A percentile compares a stretch with the other conserved stretches of the same genome.
Conservation (phyloP, 1,140 invertebrate genomes). For the Cyrtorhinus lividipennis region DNA sequence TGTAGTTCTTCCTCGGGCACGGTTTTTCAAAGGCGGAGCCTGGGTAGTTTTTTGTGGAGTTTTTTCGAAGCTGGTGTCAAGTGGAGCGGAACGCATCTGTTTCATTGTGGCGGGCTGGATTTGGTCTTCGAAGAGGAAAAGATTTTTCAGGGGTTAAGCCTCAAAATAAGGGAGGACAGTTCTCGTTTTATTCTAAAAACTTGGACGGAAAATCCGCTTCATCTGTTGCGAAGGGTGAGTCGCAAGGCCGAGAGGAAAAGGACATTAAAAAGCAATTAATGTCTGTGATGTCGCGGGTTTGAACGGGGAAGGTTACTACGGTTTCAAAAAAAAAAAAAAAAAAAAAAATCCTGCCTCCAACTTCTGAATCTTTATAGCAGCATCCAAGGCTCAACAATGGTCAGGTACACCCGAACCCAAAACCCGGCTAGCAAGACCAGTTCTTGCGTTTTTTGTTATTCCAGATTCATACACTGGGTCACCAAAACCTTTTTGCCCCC, state of each 20-base stretch:
- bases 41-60: not conserved
- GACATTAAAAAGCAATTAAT: constrained; percentile 6
- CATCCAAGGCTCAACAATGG: constrained; percentile 1
- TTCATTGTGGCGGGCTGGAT: not conserved
- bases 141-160: not conserved
- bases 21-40: not conserved
- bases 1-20: not conserved
- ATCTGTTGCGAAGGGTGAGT: too few relatives aligned
- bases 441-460: not conserved
- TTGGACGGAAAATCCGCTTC: not conserved
- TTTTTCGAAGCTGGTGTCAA: not conserved
- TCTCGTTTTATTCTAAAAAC: not conserved
- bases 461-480: not conserved
- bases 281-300: not conserved
- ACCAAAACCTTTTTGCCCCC: not conserved
- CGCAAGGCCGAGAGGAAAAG: not conserved
- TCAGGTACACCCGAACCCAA: not conserved
- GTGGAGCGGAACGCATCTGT: not conserved
- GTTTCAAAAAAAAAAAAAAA: not conserved
- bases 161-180: not conserved
- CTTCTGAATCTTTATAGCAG: too few relatives aligned
- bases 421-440: not conserved
- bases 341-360: not conserved
- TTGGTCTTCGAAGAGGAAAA: not conserved
- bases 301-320: not conserved